phyloP scores from a whole-genome alignment of 2,113 vertebrate species.

The Scomber scombrus region DNA sequence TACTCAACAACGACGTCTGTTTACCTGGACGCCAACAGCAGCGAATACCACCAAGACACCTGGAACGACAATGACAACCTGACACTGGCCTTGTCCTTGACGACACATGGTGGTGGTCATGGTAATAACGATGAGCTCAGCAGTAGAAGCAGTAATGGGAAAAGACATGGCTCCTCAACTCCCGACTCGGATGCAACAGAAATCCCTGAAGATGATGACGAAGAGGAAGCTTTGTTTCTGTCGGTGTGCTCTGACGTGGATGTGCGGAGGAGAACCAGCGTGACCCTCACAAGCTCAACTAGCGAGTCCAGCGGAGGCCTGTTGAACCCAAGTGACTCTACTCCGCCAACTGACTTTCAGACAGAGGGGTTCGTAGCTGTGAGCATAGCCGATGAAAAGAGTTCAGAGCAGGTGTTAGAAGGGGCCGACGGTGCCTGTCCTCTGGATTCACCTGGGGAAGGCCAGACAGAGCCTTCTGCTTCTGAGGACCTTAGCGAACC shows the following conservation, averaged over 20 bases:
- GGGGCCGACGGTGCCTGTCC: background rate
- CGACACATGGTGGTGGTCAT: background rate
- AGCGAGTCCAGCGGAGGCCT: background rate
- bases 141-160: conserved; percentile 9
- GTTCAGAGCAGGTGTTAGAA: background rate
- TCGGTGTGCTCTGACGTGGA: conserved; percentile 76
- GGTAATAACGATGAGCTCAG: conserved; percentile 15
- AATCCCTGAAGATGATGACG: conserved; percentile 61
- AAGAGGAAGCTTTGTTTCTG: conserved; percentile 74
- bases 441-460: background rate
- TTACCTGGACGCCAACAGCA: conserved; percentile 78
- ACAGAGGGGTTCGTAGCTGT: background rate
- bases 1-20: conserved; percentile 77
- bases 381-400: background rate
- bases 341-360: background rate
- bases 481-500: conserved; percentile 7
- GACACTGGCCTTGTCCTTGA: conserved; percentile 38
- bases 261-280: conserved; percentile 24
- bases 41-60: conserved; percentile 35
- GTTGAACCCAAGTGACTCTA: background rate
- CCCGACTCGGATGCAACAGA: conserved; percentile 69
- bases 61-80: conserved; percentile 64
- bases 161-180: conserved; percentile 28
- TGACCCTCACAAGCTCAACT: background rate
- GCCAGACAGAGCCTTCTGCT: background rate